Evolutionary conservation across 2,888 invertebrate species (phyloP), one percentile per base, ranked within the genome.

Genomic region (Xylota segnis): DNA sequence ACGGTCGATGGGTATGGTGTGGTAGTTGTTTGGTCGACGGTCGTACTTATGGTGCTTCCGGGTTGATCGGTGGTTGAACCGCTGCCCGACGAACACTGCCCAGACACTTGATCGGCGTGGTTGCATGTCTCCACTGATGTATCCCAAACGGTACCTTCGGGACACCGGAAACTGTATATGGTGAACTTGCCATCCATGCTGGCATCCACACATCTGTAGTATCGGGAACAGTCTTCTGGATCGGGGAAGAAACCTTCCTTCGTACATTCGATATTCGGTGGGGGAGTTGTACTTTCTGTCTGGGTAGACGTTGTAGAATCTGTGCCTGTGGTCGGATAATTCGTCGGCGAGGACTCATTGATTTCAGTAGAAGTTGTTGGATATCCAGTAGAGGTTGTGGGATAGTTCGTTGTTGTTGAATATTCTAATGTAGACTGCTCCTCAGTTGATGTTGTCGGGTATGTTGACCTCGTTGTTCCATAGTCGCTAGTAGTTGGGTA

Each of bases 101-200:
- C 89, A 2, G 89, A 89, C 4, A 92, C 92, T 59, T 90, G 89
- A 56, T 90, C 89, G 5, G 90, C 90, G 75, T 91, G 89, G 70
- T 92, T 92, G 75, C 95, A 95, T 0, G 93, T 93, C 87, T 93
- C 92, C 66, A 93, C 91, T 18, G 93, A 92, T 84, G 93, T 93
- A 90, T 94, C 94, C 94, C 94, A 94, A 6, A 94, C 93, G 0
- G 94, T 94, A 71, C 94, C 94, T 12, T 92, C 92, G 1, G 93
- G 93, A 88, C 94, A 94, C 9, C 90, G 91, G 88, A 94, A 94
- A 56, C 93, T 93, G 86, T 93, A 93, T 37, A 92, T 93, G 18
- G 89, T 92, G 87, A 90, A 94, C 1, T 91, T 92, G 1, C 93
- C 92, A 65, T 92, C 91, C 45, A 89, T 88, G 14, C 89, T 89